A percentile compares a stretch with the other conserved stretches of the same genome.
Conservation (phyloP, 2,113 vertebrate species). For the Corythaixoides concolor region DNA sequence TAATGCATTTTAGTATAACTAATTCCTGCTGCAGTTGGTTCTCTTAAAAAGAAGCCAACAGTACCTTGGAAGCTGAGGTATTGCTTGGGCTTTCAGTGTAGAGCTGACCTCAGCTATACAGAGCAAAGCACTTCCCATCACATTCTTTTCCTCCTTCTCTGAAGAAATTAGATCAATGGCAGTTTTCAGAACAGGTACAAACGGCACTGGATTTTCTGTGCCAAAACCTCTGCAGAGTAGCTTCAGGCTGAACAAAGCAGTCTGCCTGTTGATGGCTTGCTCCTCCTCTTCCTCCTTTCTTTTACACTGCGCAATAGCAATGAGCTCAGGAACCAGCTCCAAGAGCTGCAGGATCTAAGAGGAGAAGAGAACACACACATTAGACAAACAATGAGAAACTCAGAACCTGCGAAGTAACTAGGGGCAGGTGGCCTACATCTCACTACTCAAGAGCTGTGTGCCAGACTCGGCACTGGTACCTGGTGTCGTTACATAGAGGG, state of each 20-base stretch:
- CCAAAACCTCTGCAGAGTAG: conserved; percentile 92
- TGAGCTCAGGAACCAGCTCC: conserved; percentile 81
- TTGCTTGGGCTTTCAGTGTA: conserved; percentile 81
- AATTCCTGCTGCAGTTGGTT: not conserved
- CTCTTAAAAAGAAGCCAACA: not conserved
- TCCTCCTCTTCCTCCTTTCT: conserved; percentile 78
- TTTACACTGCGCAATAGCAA: conserved; percentile 75
- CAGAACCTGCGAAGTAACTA: not conserved
- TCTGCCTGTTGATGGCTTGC: conserved; percentile 91
- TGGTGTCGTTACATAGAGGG: fast-evolving
- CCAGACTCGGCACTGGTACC: not conserved
- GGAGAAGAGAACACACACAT: not conserved
- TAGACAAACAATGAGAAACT: not conserved
- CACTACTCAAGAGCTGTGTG: not conserved
- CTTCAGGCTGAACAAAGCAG: conserved; percentile 92
- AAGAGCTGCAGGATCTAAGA: conserved; percentile 82
- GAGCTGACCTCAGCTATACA: conserved; percentile 88
- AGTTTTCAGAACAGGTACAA: conserved; percentile 81
- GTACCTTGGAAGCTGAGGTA: conserved; percentile 93
- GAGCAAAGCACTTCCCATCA: conserved; percentile 88
- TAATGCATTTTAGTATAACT: not conserved
- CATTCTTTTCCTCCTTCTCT: conserved; percentile 86
- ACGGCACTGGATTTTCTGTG: conserved; percentile 70
- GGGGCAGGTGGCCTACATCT: fast-evolving
- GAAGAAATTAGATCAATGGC: conserved; percentile 76